These are phyloP conservation scores for Lichenostomus cassidix DNA, from an alignment of 2,113 vertebrate species.

Conservation along the genomic window DNA sequence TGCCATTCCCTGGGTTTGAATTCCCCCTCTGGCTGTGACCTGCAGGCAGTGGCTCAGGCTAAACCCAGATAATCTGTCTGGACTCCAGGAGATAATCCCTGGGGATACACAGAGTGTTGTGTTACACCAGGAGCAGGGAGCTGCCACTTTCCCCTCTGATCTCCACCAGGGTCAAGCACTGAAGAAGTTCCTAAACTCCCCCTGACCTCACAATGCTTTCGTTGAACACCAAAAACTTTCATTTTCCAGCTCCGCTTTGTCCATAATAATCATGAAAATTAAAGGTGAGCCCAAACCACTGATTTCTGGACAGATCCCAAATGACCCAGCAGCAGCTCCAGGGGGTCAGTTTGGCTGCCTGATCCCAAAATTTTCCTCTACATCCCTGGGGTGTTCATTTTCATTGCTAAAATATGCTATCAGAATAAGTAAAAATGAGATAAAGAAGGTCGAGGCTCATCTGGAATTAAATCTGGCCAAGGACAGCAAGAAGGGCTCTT, in stretches of 20 bases:
- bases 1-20: background rate
- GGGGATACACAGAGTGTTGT: background rate
- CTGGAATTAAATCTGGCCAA: background rate
- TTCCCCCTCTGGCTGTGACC: background rate
- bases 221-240: background rate
- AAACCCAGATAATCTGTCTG: conserved; percentile 44
- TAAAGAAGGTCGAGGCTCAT: background rate
- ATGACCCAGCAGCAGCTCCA: background rate
- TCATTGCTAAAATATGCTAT: background rate
- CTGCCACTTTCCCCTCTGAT: background rate
- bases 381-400: background rate
- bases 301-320: background rate
- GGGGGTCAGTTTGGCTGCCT: background rate
- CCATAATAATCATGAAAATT: background rate
- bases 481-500: background rate
- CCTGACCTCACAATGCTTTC: background rate
- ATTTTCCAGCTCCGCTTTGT: background rate
- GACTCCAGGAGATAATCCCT: background rate
- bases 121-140: background rate
- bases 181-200: background rate
- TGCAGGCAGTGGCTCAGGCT: background rate
- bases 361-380: background rate
- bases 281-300: background rate
- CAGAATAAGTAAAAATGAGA: background rate
- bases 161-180: background rate